Conservation (phyloP, 1,140 invertebrate genomes). For the Hylaeus anthracinus region DNA sequence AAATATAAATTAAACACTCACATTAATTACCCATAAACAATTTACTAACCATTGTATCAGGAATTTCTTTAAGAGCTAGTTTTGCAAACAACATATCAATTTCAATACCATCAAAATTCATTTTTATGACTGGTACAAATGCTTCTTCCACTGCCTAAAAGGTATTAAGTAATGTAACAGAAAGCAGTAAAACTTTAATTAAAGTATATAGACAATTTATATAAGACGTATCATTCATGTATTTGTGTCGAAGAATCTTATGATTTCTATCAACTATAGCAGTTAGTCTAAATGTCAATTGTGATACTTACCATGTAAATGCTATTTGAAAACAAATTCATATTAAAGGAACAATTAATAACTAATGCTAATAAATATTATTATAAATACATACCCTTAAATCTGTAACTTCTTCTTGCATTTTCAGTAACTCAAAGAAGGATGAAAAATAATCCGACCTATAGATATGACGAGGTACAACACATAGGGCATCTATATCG, state of each 20-base stretch:
- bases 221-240: not conserved
- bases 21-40: constrained; percentile 4
- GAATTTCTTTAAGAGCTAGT: constrained; percentile 95
- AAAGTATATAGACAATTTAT: not conserved
- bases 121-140: constrained; percentile 99
- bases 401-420: constrained; percentile 93
- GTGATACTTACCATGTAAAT: constrained; percentile 15
- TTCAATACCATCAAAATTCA: constrained; percentile 99
- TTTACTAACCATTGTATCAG: constrained; percentile 83
- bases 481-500: constrained; percentile 99
- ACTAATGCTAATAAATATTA: constrained; percentile 5
- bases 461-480: constrained; percentile 97
- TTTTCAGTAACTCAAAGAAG: constrained; percentile 95
- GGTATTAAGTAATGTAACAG: constrained; percentile 42
- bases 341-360: constrained; percentile 23
- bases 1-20: constrained; percentile 3
- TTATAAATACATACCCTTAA: constrained; percentile 83
- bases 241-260: constrained; percentile 10
- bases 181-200: not conserved
- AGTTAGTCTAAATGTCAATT: constrained; percentile 2
- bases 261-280: not conserved
- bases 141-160: constrained; percentile 96
- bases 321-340: constrained; percentile 19
- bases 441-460: constrained; percentile 96
- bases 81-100: constrained; percentile 99